Evolutionary conservation across 2,797 vertebrate genomes (phyloP), one percentile per base, ranked within the genome.

Genomic region (Hydrolagus colliei): DNA sequence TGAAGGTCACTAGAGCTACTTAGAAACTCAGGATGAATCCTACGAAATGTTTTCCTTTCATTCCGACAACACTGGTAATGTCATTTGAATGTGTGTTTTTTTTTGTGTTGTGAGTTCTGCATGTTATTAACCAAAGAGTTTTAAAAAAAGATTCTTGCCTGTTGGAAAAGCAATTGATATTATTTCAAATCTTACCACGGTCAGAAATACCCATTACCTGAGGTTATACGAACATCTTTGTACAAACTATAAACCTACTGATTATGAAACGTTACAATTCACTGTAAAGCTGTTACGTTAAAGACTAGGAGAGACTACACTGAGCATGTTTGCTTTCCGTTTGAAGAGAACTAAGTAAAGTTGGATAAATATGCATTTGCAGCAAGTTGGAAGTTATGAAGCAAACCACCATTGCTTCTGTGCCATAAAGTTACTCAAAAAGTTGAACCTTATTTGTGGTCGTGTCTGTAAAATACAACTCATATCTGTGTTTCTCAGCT

Each of bases 91-190:
- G 22, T 27, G 18, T 61, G 74, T 9, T 52, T 76, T 76, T 76
- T 27, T 27, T 52, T 52, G 2, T 52, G 1, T 77, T n/a, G n/a
- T 52, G 52, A 74, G 12, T 61, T n/a, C 4, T 75, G 16, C 35
- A 52, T 22, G 35, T 27, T 67, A 65, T 68, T 84, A 84, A 82
- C 79, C 79, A 82, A 82, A 82, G 79, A 84, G 41, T 84, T 71
- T 71, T 27, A 27, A 27, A 27, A 35, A 68, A 68, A 41, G 67
- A 27, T 27, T 9, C n/a, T n/a, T 27, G 27, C 6, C 71, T 71
- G 71, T 35, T 71, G n/a, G 27, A 84, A 82, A 9, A 80, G 8
- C 9, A 5, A 18, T 82, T 71, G 41, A 71, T 18, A 32, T 84
- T 84, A 32, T 5, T 67, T 52, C 18, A 41, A 32, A 63, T 32